Percentiles rank a stretch among this genome's conserved stretches.
These are phyloP conservation scores for Pandemis corylana DNA, from an alignment of 2,888 invertebrate species.

Conservation along the genomic window DNA sequence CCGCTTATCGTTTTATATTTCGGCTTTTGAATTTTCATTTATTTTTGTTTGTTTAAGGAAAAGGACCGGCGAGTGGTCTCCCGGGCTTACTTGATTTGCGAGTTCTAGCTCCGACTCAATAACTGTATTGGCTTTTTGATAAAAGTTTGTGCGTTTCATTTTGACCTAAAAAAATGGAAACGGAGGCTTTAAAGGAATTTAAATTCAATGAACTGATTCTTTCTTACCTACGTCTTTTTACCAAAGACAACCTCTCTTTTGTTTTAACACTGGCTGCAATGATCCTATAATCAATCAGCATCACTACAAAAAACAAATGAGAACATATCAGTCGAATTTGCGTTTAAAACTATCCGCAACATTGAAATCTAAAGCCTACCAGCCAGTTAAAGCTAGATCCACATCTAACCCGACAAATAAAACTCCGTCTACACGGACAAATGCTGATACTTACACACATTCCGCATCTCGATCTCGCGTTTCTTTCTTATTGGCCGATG, in stretches of 20 bases:
- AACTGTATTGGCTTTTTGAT: constrained; percentile 13
- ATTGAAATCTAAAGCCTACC: background rate
- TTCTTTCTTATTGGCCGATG: constrained; percentile 71
- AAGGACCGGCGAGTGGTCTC: constrained; percentile 60
- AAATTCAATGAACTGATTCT: background rate
- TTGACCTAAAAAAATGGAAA: background rate
- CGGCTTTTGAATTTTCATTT: constrained; percentile 84
- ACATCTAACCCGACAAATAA: constrained; percentile 46
- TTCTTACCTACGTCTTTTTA: too few relatives aligned
- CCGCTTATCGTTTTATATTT: constrained; percentile 84
- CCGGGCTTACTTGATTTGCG: constrained; percentile 46
- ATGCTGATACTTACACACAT: constrained; percentile 67
- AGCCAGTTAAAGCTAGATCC: constrained; percentile 29
- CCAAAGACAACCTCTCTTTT: background rate
- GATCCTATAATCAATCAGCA: background rate
- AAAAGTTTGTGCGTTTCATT: background rate
- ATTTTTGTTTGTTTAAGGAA: constrained; percentile 83
- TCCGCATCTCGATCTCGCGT: constrained; percentile 55
- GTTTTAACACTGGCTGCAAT: background rate
- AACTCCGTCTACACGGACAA: constrained; percentile 53
- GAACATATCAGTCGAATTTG: background rate
- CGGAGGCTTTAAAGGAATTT: background rate
- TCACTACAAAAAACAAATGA: background rate
- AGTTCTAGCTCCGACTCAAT: constrained; percentile 20
- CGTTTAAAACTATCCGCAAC: background rate